A percentile compares a stretch with the other conserved stretches of the same genome.
phyloP scores from a whole-genome alignment of 2,888 invertebrate species.

The Palloptera scutellata region DNA sequence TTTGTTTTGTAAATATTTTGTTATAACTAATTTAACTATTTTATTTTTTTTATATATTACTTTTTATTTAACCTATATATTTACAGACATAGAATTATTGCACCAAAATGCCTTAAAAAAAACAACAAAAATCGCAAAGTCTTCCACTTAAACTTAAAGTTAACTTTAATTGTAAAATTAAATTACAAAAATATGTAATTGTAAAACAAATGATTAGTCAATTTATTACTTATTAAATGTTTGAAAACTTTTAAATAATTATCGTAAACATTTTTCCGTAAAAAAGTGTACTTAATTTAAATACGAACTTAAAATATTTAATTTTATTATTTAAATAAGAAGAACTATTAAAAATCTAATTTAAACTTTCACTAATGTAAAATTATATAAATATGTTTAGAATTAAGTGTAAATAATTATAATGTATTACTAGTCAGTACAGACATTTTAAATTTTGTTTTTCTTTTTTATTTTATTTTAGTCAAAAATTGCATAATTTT shows the following conservation, averaged over 20 bases:
- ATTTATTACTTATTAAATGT: constrained; percentile 16
- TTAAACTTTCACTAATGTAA: constrained; percentile 10
- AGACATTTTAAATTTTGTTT: constrained; percentile 10
- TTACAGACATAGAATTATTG: constrained; percentile 1
- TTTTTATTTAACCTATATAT: background rate
- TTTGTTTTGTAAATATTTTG: background rate
- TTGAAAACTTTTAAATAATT: background rate
- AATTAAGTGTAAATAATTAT: constrained; percentile 6
- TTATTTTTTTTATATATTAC: background rate
- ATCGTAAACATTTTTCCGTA: background rate
- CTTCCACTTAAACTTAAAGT: constrained; percentile 38
- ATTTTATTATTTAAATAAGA: constrained; percentile 17
- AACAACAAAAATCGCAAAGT: constrained; percentile 44
- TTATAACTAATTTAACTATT: background rate
- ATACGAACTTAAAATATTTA: constrained; percentile 20
- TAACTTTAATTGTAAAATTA: background rate
- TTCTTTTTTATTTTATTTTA: background rate
- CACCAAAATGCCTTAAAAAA: constrained; percentile 34
- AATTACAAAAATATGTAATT: constrained; percentile 5
- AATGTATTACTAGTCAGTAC: constrained; percentile 37
- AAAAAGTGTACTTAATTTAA: constrained; percentile 38
- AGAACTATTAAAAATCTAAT: constrained; percentile 4
- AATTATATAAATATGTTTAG: too few relatives aligned
- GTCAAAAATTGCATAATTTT: background rate
- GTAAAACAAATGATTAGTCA: constrained; percentile 27